phyloP scores from a whole-genome alignment of 2,888 invertebrate species.

The Polymixis flavicincta region DNA sequence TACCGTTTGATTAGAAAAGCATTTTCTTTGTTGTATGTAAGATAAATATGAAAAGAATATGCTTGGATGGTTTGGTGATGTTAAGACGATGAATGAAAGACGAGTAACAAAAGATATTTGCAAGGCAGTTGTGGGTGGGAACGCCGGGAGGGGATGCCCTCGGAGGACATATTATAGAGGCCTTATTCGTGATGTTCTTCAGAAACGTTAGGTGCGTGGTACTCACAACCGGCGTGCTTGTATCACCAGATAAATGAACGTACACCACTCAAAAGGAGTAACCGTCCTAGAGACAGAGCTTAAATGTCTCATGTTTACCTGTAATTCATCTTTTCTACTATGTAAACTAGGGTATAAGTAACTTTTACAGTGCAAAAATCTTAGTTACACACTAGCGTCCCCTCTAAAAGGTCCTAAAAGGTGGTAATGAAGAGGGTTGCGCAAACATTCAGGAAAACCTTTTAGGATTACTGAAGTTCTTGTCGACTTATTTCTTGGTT shows the following conservation, averaged over 20 bases:
- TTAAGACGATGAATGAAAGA: no score
- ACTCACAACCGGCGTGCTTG: no score
- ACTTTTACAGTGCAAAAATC: background rate
- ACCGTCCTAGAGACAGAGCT: background rate
- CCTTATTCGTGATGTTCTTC: no score
- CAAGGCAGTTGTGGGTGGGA: no score
- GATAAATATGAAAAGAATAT: no score
- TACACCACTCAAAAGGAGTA: no score
- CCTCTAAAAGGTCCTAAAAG: slow-evolving; percentile 21
- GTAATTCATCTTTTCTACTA: background rate
- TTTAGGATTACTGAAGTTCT: slow-evolving; percentile 10
- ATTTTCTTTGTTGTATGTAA: background rate
- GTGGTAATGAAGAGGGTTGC: slow-evolving; percentile 28
- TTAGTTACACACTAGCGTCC: slow-evolving; percentile 4
- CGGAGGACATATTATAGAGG: no score
- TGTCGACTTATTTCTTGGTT: slow-evolving; percentile 5
- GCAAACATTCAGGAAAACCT: slow-evolving; percentile 11
- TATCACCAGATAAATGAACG: no score
- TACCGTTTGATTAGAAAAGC: background rate
- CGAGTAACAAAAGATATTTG: no score
- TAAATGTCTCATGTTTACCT: background rate
- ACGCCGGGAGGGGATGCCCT: no score
- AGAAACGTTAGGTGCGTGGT: no score
- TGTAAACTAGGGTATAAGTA: background rate
- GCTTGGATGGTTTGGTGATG: no score